Evolutionary conservation across 2,888 invertebrate genomes (phyloP).

Genomic region (Drosophila cognata): DNA sequence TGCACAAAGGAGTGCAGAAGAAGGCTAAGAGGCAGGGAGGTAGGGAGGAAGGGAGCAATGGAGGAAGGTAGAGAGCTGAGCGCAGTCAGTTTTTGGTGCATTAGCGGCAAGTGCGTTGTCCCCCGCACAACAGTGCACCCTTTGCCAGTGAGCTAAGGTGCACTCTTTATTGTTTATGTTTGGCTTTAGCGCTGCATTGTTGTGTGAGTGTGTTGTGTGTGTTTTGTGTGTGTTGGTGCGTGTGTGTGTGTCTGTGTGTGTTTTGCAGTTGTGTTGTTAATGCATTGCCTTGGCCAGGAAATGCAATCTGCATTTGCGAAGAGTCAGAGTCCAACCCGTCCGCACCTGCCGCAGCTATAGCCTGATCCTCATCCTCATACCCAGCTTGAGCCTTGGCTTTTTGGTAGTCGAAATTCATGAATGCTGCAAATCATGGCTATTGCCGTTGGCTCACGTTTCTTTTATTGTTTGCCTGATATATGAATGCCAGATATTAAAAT

Average conservation of each 20-base stretch:
- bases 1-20: slow-evolving; percentile 39
- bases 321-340: slow-evolving; percentile 25
- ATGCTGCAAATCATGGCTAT: slow-evolving; percentile 71
- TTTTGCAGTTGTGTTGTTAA: slow-evolving; percentile 46
- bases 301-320: slow-evolving; percentile 73
- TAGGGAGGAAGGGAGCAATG: slow-evolving; percentile 10
- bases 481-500: slow-evolving; percentile 46
- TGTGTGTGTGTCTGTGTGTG: slow-evolving; percentile 2
- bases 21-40: background rate
- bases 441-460: slow-evolving; percentile 37
- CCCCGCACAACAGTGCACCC: slow-evolving; percentile 1
- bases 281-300: slow-evolving; percentile 67
- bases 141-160: slow-evolving; percentile 10
- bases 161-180: slow-evolving; percentile 70
- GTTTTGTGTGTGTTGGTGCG: slow-evolving; percentile 3
- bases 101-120: slow-evolving; percentile 68
- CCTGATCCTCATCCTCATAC: slow-evolving; percentile 3
- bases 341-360: slow-evolving; percentile 7
- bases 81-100: slow-evolving; percentile 68
- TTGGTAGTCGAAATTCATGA: slow-evolving; percentile 26
- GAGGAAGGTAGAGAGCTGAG: slow-evolving; percentile 4
- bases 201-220: slow-evolving; percentile 14
- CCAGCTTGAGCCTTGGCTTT: slow-evolving; percentile 32
- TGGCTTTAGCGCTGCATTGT: slow-evolving; percentile 32
- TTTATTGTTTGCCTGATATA: slow-evolving; percentile 59